Conservation (phyloP, 1,140 invertebrate species). For the Pseudobourletiella spinata region DNA sequence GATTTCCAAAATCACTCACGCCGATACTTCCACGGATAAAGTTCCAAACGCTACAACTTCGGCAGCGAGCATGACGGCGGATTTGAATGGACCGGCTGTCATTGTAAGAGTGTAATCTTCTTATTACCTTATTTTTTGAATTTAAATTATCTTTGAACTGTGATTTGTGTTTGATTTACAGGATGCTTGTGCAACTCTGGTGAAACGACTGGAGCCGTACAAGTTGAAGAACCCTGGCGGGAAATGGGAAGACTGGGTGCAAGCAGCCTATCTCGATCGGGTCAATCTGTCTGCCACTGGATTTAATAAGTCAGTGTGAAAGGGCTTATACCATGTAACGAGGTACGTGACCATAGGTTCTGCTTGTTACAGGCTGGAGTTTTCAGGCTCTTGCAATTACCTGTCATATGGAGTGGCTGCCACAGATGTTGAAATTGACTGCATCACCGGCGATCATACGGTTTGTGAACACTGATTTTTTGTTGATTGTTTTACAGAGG, state of each 20-base stretch:
- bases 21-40: conserved; percentile 85
- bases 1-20: conserved; percentile 67
- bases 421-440: conserved; percentile 77
- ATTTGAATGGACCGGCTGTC: conserved; percentile 91
- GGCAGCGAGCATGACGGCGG: conserved; percentile 80
- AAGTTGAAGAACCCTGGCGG: conserved; percentile 65
- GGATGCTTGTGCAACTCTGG: conserved; percentile 71
- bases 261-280: conserved; percentile 64
- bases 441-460: conserved; percentile 75
- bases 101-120: conserved; percentile 47
- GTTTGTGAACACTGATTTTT: conserved; percentile 72
- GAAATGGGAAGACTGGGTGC: conserved; percentile 77
- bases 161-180: conserved; percentile 54
- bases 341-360: too few species aligned
- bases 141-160: conserved; percentile 62
- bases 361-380: conserved; percentile 68
- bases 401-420: conserved; percentile 69
- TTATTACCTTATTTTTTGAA: conserved; percentile 46
- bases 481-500: conserved; percentile 35
- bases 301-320: conserved; percentile 60
- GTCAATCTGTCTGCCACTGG: conserved; percentile 76
- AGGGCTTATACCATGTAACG: too few species aligned
- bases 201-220: conserved; percentile 64
- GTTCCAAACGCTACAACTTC: conserved; percentile 88
- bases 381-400: conserved; percentile 61